Conservation (phyloP, 2,888 invertebrate genomes). For the Ischnura elegans region DNA sequence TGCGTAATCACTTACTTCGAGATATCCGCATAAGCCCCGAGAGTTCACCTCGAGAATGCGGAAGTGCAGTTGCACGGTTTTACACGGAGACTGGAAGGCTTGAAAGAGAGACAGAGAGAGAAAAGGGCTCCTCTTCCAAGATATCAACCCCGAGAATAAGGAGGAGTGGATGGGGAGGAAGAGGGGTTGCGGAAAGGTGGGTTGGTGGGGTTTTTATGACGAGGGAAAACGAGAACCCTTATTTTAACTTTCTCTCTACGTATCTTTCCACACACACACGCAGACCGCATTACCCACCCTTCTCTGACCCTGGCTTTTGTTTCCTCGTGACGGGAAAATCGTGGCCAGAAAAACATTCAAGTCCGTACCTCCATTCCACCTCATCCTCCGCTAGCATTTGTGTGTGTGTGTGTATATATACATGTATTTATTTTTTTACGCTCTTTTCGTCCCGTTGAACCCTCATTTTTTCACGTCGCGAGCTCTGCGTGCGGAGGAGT, state of each 20-base stretch:
- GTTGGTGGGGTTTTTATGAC: no score
- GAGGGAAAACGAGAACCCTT: not conserved
- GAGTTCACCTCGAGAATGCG: conserved; percentile 3
- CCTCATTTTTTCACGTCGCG: not conserved
- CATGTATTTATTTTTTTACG: not conserved
- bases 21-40: conserved; percentile 20
- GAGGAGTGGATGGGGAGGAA: not conserved
- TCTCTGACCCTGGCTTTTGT: not conserved
- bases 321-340: not conserved
- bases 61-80: conserved; percentile 26
- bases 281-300: not conserved
- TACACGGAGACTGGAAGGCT: not conserved
- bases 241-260: not conserved
- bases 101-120: no score
- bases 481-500: not conserved
- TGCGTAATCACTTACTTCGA: conserved; percentile 38
- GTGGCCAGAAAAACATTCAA: not conserved
- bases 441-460: not conserved
- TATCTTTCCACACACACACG: no score
- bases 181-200: no score
- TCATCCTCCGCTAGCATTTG: not conserved
- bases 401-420: no score
- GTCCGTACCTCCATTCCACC: not conserved
- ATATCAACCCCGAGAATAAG: not conserved
- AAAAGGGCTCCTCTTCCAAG: not conserved